A percentile compares a stretch with the other conserved stretches of the same genome.
Conservation (phyloP, 2,797 vertebrate genomes). For the Paratrypauchen microcephalus region DNA sequence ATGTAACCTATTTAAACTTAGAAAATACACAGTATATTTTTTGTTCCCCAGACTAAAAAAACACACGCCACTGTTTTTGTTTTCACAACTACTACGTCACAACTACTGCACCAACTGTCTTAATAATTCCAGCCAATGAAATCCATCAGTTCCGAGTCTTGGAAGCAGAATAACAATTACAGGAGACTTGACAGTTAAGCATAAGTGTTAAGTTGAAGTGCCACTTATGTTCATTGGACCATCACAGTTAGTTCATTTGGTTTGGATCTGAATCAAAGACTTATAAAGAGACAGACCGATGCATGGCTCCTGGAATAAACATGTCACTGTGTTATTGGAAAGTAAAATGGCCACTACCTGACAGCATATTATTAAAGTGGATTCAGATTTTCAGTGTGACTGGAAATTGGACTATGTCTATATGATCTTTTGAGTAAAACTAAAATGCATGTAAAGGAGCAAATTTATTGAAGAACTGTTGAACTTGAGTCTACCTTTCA, state of each 20-base stretch:
- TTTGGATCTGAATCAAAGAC: not conserved
- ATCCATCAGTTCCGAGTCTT: not conserved
- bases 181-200: not conserved
- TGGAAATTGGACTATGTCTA: too few relatives aligned
- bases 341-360: not conserved
- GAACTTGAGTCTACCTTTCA: too few relatives aligned
- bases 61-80: not conserved
- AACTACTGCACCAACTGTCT: not conserved
- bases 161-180: not conserved
- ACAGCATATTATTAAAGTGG: conserved; percentile 2
- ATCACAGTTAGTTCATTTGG: conserved; percentile 15
- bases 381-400: not conserved
- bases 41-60: not conserved
- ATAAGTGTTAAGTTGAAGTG: not conserved
- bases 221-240: conserved; percentile 23
- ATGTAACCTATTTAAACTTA: not conserved
- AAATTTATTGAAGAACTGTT: too few relatives aligned
- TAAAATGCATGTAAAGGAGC: too few relatives aligned
- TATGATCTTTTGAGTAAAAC: too few relatives aligned
- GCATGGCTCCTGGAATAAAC: not conserved
- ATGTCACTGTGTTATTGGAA: not conserved
- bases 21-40: not conserved
- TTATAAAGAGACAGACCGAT: not conserved
- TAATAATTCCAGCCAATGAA: not conserved
- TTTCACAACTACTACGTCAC: not conserved